Conservation (phyloP, 2,113 vertebrate species). For the Ranitomeya imitator region DNA sequence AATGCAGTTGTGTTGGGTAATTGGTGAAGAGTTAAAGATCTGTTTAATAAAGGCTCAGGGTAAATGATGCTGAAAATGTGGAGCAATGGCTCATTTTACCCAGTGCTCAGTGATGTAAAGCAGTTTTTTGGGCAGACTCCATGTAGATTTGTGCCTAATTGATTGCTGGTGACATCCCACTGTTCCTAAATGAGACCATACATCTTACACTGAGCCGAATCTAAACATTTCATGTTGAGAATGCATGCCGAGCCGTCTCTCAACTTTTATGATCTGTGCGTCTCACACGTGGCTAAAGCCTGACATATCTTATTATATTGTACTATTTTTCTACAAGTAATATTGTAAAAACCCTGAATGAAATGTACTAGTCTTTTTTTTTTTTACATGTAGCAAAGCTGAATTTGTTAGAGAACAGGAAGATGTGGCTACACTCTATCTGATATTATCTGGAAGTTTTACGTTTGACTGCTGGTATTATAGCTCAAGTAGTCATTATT, state of each 20-base stretch:
- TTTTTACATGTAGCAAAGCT: background rate
- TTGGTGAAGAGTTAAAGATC: constrained; percentile 61
- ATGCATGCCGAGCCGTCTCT: constrained; percentile 4
- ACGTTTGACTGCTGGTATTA: background rate
- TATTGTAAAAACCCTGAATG: background rate
- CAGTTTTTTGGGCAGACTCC: constrained; percentile 59
- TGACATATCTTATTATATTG: background rate
- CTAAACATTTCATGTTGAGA: constrained; percentile 25
- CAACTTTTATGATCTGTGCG: background rate
- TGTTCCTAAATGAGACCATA: constrained; percentile 60
- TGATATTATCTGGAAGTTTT: background rate
- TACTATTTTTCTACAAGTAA: background rate
- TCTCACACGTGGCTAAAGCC: background rate
- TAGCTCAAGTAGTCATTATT: no score
- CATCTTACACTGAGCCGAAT: constrained; percentile 58
- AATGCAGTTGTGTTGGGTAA: constrained; percentile 61
- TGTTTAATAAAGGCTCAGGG: constrained; percentile 67
- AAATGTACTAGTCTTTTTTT: background rate
- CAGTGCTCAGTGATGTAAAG: constrained; percentile 62
- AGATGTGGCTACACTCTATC: background rate
- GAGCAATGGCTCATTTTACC: constrained; percentile 67
- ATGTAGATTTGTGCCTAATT: constrained; percentile 61
- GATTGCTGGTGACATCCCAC: constrained; percentile 60
- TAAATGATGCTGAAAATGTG: constrained; percentile 71
- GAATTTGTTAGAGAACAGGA: background rate